Evolutionary conservation across 1,140 invertebrate species (phyloP).

Genomic region (Condylostylus longicornis): DNA sequence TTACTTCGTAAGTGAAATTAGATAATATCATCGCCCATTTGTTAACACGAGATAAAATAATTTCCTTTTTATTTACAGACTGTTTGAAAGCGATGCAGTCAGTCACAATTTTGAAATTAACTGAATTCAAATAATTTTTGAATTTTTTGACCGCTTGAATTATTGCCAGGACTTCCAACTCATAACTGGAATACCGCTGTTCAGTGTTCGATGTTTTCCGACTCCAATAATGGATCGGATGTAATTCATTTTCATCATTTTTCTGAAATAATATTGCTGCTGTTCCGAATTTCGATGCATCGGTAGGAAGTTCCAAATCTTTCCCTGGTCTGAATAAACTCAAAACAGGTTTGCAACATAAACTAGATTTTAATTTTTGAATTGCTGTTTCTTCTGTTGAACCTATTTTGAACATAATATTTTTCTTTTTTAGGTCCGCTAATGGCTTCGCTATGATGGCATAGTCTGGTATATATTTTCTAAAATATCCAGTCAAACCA

Average conservation of each 20-base stretch:
- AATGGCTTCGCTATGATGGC: no score
- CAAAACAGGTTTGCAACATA: conserved; percentile 10
- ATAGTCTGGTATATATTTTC: no score
- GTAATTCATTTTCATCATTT: conserved; percentile 10
- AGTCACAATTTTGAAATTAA: conserved; percentile 25
- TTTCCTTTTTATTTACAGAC: conserved; percentile 7
- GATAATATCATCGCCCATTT: not conserved
- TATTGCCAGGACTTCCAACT: conserved; percentile 18
- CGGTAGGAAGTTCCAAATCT: conserved; percentile 14
- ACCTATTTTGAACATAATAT: no score
- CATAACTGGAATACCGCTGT: conserved; percentile 17
- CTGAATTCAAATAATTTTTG: conserved; percentile 30
- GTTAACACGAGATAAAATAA: conserved; percentile 5
- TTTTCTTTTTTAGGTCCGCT: no score
- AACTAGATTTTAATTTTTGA: conserved; percentile 8
- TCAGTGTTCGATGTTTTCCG: conserved; percentile 16
- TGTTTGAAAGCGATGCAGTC: conserved; percentile 13
- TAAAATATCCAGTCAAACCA: no score
- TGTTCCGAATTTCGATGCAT: conserved; percentile 20
- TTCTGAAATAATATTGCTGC: conserved; percentile 19
- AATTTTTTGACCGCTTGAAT: conserved; percentile 14
- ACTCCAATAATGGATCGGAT: conserved; percentile 21
- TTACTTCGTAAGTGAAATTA: not conserved
- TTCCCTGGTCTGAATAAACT: conserved; percentile 7
- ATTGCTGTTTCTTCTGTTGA: no score